phyloP scores from a whole-genome alignment of 2,797 vertebrate species.

The Phylloscopus collybita region DNA sequence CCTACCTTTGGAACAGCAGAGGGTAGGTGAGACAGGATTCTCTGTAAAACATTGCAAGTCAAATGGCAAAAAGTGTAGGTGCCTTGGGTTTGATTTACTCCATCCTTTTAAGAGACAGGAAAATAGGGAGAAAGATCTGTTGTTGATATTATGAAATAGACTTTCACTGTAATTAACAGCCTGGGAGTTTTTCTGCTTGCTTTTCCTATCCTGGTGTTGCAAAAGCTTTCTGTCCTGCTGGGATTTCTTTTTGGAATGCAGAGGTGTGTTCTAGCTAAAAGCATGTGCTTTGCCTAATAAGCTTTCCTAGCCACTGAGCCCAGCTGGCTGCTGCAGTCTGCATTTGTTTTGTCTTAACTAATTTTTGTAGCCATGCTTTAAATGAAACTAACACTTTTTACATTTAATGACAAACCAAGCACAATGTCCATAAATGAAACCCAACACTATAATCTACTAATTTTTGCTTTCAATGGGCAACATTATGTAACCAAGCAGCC shows the following conservation, averaged over 20 bases:
- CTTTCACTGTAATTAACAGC: slow-evolving; percentile 20
- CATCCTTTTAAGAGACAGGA: neutral
- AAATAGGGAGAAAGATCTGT: neutral
- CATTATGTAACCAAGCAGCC: slow-evolving; percentile 10
- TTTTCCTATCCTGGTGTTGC: neutral
- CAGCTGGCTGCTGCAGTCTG: slow-evolving; percentile 50
- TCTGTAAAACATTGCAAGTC: neutral
- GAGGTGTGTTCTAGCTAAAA: slow-evolving; percentile 50
- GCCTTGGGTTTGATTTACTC: neutral
- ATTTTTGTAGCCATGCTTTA: slow-evolving; percentile 53
- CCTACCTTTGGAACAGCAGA: neutral
- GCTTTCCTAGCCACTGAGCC: slow-evolving; percentile 27
- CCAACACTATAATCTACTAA: slow-evolving; percentile 46
- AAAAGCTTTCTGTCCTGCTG: slow-evolving; percentile 37
- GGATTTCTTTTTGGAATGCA: slow-evolving; percentile 55
- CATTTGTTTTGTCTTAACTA: slow-evolving; percentile 56
- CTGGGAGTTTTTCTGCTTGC: slow-evolving; percentile 35
- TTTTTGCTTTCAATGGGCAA: slow-evolving; percentile 14
- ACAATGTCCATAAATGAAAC: slow-evolving; percentile 54
- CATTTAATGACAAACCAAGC: neutral
- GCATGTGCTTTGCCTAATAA: slow-evolving; percentile 32
- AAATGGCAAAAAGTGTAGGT: neutral
- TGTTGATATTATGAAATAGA: slow-evolving; percentile 11
- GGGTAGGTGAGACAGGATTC: neutral
- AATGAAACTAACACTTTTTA: slow-evolving; percentile 19